Conservation (phyloP, 2,797 vertebrate species). For the Otolemur crassicaudatus region DNA sequence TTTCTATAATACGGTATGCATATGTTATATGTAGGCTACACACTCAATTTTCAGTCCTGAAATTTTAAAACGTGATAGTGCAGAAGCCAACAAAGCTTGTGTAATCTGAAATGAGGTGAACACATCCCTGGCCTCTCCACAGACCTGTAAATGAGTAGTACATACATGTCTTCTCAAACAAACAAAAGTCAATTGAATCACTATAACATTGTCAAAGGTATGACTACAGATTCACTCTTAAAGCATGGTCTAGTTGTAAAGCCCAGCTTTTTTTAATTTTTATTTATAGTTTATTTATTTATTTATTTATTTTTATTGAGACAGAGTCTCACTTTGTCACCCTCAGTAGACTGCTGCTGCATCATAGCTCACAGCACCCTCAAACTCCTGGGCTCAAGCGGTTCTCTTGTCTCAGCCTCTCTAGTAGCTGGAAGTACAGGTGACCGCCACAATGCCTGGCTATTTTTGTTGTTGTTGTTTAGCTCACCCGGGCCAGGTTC, state of each 20-base stretch:
- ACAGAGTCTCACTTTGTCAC: too few species aligned
- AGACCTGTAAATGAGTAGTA: not conserved
- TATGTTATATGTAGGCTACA: not conserved
- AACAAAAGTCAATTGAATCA: not conserved
- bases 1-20: not conserved
- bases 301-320: too few species aligned
- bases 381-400: too few species aligned
- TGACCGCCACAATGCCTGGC: too few species aligned
- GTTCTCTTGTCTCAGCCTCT: too few species aligned
- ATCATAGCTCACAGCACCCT: too few species aligned
- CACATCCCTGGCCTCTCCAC: not conserved
- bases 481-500: too few species aligned
- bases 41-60: not conserved
- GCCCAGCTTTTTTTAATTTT: not conserved
- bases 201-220: not conserved
- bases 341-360: too few species aligned
- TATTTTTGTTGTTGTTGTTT: too few species aligned
- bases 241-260: not conserved
- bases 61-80: not conserved
- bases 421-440: too few species aligned
- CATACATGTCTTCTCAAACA: not conserved
- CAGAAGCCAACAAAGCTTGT: not conserved
- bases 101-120: not conserved
- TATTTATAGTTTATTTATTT: too few species aligned
- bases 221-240: not conserved